Base-by-base conservation (phyloP, 2,888 invertebrate species). In the Chloroclystis v-ata region DNA sequence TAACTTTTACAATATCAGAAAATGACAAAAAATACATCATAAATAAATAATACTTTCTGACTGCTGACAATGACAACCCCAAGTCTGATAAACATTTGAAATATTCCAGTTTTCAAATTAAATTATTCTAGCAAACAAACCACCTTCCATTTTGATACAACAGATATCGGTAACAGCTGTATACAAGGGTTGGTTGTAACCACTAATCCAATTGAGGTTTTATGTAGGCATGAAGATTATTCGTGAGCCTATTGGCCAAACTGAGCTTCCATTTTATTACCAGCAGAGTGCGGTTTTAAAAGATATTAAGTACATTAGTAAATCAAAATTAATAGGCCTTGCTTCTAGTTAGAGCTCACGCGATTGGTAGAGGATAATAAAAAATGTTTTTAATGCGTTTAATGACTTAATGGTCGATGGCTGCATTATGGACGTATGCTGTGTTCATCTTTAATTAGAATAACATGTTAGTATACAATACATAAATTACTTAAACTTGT, bases 131-230 rank as follows among this genome's bases (percentile, higher is more conserved):
- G 10, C 10, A 29, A 5, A 29, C 2, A 29, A 29, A 29, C 8
- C 29, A 8, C 11, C 12, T 12, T 9, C 8, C 4, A 13, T 5
- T 32, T n/a, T 10, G 20, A 7, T 14, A 33, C 9, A 33, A 33
- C 7, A 2, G 3, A 20, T 33, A 32, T 33, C 16, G 20, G 16
- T 20, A 35, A n/a, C 12, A 32, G 43, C 43, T 28, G 38, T 28
- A 38, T 24, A 47, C 26, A 32, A 12, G 13, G 32, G 29, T 37
- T 42, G 35, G 20, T 20, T 11, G 16, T 41, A 44, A 51, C 43
- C 37, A 26, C 11, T 51, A 51, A 51, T 44, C 47, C 43, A 41
- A 51, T 51, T 24, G 40, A 41, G 24, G 32, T 44, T 47, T 47
- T 45, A 49, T 39, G 29, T 24, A 37, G 37, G 40, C 41, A 41